Evolutionary conservation across 1,140 invertebrate species (phyloP).

Genomic region (Lucilia cuprina): DNA sequence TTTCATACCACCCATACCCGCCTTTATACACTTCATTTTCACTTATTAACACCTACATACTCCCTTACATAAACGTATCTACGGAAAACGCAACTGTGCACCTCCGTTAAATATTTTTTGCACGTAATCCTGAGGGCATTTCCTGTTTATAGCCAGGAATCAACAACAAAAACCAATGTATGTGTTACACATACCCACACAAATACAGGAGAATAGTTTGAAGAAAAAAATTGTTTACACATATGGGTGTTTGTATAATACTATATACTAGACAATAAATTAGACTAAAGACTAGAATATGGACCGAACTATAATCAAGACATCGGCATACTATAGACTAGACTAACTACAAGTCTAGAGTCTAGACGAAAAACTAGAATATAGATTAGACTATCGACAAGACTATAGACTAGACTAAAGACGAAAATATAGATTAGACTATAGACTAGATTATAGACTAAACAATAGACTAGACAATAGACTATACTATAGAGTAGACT

Average conservation of each 20-base stretch:
- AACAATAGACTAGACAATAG: too few species aligned
- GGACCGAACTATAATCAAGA: too few species aligned
- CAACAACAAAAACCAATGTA: slow-evolving; percentile 4
- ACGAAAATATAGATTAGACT: too few species aligned
- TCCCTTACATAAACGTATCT: not conserved
- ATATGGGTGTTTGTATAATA: not conserved
- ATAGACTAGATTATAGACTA: too few species aligned
- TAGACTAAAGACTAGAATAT: too few species aligned
- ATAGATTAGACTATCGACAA: too few species aligned
- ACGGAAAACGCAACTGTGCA: slow-evolving; percentile 33
- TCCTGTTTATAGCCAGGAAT: slow-evolving; percentile 32
- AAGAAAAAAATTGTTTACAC: not conserved
- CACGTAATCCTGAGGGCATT: slow-evolving; percentile 25
- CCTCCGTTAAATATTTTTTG: slow-evolving; percentile 32
- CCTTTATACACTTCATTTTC: not conserved
- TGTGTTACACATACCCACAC: not conserved
- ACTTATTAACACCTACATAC: not conserved
- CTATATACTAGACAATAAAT: too few species aligned
- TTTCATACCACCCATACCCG: not conserved
- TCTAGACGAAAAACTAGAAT: too few species aligned
- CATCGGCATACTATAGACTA: too few species aligned
- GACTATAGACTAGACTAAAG: too few species aligned
- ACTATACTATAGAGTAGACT: too few species aligned
- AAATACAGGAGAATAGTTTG: not conserved
- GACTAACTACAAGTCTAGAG: too few species aligned